Conservation (phyloP, 2,888 invertebrate species). For the Sinotaia quadrata region DNA sequence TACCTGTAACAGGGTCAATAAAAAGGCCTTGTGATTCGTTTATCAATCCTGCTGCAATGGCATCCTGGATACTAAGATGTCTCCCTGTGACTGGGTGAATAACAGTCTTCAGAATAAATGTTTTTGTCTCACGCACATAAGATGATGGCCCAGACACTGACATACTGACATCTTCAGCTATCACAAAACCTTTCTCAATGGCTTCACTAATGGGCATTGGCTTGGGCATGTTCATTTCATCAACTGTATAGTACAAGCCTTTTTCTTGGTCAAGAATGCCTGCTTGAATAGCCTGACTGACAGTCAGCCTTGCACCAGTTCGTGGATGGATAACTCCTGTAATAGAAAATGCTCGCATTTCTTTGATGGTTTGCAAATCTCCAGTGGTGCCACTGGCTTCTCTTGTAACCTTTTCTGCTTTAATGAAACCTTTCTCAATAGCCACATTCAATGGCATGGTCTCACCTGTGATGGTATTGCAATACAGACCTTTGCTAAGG, state of each 20-base stretch:
- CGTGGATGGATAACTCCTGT: slow-evolving; percentile 89
- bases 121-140: slow-evolving; percentile 71
- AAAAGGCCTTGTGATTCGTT: slow-evolving; percentile 79
- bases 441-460: slow-evolving; percentile 86
- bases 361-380: slow-evolving; percentile 59
- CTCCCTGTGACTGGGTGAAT: slow-evolving; percentile 78
- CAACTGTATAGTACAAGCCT: slow-evolving; percentile 75
- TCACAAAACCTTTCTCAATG: slow-evolving; percentile 83
- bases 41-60: slow-evolving; percentile 90
- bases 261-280: slow-evolving; percentile 79
- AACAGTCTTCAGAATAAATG: slow-evolving; percentile 74
- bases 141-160: slow-evolving; percentile 92
- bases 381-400: slow-evolving; percentile 82
- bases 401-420: slow-evolving; percentile 86
- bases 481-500: slow-evolving; percentile 75
- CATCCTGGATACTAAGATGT: slow-evolving; percentile 88
- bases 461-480: slow-evolving; percentile 84
- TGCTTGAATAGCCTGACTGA: slow-evolving; percentile 78
- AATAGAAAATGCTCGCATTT: slow-evolving; percentile 84
- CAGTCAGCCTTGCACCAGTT: slow-evolving; percentile 87
- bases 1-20: slow-evolving; percentile 84
- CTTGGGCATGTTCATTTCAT: slow-evolving; percentile 76
- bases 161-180: slow-evolving; percentile 84
- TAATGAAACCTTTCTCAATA: slow-evolving; percentile 84
- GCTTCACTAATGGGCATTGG: slow-evolving; percentile 87